Conservation (phyloP, 2,888 invertebrate species). For the Epsilonema sp. region DNA sequence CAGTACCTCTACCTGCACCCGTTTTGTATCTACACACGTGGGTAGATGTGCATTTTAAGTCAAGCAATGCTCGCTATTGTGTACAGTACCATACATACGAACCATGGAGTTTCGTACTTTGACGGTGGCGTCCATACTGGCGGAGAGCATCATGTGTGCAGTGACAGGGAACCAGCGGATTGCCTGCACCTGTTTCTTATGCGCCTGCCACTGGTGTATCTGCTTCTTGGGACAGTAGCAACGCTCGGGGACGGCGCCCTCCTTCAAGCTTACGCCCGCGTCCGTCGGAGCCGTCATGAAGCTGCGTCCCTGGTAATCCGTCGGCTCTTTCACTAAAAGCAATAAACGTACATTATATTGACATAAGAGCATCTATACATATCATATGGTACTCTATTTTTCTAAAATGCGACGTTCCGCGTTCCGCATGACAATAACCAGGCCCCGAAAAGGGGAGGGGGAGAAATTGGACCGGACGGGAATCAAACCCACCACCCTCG, state of each 20-base stretch:
- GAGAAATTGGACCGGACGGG: not conserved
- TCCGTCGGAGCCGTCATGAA: constrained; percentile 81
- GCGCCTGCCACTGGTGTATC: constrained; percentile 47
- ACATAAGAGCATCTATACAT: too few species aligned
- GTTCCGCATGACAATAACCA: too few species aligned
- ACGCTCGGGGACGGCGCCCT: constrained; percentile 69
- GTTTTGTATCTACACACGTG: too few species aligned
- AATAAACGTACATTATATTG: not conserved
- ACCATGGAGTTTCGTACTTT: too few species aligned
- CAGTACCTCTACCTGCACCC: too few species aligned
- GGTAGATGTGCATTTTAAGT: too few species aligned
- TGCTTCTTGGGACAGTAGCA: constrained; percentile 71
- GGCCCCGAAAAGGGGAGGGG: not conserved
- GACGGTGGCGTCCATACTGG: constrained; percentile 86
- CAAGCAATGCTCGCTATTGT: too few species aligned
- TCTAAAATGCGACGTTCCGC: too few species aligned
- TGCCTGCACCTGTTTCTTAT: constrained; percentile 82
- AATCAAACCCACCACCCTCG: not conserved
- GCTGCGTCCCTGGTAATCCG: constrained; percentile 89
- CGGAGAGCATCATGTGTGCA: constrained; percentile 80
- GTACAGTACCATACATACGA: too few species aligned
- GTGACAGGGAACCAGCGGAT: constrained; percentile 83
- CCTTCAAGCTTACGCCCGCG: constrained; percentile 65
- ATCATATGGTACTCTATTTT: not conserved
- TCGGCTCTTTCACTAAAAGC: constrained; percentile 58